Percentiles rank a stretch among this genome's conserved stretches.
Conservation (phyloP, 2,797 vertebrate species). For the Chaunax sp. region DNA sequence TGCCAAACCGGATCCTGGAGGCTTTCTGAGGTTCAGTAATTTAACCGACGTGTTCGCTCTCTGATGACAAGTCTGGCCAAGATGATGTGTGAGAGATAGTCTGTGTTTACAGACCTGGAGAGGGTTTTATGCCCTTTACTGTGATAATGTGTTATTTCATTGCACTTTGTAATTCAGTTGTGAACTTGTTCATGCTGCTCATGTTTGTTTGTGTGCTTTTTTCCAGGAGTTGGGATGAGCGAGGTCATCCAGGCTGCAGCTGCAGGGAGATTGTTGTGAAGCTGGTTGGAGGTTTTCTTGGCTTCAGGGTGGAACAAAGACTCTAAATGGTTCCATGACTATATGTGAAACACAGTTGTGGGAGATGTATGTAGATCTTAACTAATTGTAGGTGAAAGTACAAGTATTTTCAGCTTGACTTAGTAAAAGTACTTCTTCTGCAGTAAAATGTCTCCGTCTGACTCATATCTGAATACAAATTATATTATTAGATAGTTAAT, state of each 20-base stretch:
- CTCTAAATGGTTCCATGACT: slow-evolving; percentile 5
- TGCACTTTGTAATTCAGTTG: neutral
- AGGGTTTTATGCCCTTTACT: neutral
- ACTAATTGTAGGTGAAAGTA: neutral
- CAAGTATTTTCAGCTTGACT: neutral
- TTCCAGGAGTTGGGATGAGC: neutral
- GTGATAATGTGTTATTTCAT: slow-evolving; percentile 10
- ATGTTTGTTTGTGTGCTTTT: neutral
- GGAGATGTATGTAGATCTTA: neutral
- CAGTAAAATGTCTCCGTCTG: too few species aligned
- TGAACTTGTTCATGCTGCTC: neutral
- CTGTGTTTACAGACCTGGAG: neutral
- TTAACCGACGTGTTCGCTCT: slow-evolving; percentile 29
- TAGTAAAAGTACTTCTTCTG: neutral
- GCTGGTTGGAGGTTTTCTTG: slow-evolving; percentile 22
- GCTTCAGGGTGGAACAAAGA: slow-evolving; percentile 24
- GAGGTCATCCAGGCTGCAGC: neutral
- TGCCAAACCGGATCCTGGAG: slow-evolving; percentile 8
- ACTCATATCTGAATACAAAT: too few species aligned
- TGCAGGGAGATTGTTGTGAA: slow-evolving; percentile 33
- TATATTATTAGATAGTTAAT: too few species aligned
- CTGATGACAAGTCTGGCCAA: slow-evolving; percentile 55
- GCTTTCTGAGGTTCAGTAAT: slow-evolving; percentile 43
- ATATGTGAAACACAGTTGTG: neutral
- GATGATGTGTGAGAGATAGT: neutral